These are phyloP conservation scores for Spialia ferax DNA, from an alignment of 2,888 invertebrate species.

Conservation along the genomic window DNA sequence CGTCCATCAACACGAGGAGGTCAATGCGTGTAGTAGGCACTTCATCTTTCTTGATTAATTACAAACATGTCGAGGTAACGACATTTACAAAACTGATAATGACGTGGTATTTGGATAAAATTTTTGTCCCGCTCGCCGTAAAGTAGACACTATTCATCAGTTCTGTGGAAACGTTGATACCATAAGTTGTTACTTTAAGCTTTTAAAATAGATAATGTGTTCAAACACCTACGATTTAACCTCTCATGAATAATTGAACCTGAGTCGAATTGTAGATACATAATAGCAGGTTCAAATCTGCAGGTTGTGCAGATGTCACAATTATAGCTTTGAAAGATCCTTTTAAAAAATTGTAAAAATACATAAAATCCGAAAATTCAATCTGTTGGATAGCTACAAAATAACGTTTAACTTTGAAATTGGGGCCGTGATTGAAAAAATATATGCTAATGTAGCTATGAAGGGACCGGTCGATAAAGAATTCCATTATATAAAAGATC, in stretches of 20 bases:
- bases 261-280: neutral
- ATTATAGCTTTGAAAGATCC: neutral
- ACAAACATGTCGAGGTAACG: slow-evolving; percentile 25
- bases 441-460: slow-evolving; percentile 18
- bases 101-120: slow-evolving; percentile 14
- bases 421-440: slow-evolving; percentile 7
- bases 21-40: slow-evolving; percentile 34
- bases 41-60: slow-evolving; percentile 39
- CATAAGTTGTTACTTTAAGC: neutral
- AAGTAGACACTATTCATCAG: neutral
- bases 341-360: neutral
- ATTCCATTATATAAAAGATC: slow-evolving; percentile 30
- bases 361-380: too few species aligned
- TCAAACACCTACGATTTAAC: too few species aligned
- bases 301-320: slow-evolving; percentile 17
- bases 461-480: slow-evolving; percentile 7
- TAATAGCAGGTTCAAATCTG: slow-evolving; percentile 14
- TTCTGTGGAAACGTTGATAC: neutral
- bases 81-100: slow-evolving; percentile 27
- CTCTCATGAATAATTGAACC: neutral
- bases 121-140: neutral
- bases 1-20: slow-evolving; percentile 38
- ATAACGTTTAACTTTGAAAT: slow-evolving; percentile 3
- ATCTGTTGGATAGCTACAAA: too few species aligned
- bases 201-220: neutral